Evolutionary conservation across 2,888 invertebrate species (phyloP).

Genomic region (Sialis lutaria): DNA sequence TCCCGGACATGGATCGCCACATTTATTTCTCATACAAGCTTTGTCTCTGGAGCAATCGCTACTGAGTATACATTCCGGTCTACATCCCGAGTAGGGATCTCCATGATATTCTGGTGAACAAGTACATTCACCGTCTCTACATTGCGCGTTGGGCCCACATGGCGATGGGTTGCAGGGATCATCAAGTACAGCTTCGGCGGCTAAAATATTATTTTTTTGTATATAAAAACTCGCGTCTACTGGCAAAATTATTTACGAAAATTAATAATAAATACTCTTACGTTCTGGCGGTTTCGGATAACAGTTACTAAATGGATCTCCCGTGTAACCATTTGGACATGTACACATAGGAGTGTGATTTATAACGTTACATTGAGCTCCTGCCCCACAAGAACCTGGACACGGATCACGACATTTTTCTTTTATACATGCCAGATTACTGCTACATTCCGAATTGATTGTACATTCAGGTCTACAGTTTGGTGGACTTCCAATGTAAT

Average conservation of each 20-base stretch:
- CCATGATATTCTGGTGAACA: conserved; percentile 62
- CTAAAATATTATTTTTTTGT: conserved; percentile 17
- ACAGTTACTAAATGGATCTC: conserved; percentile 67
- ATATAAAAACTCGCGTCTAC: not conserved
- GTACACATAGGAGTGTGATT: conserved; percentile 72
- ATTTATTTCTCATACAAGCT: conserved; percentile 64
- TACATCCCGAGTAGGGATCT: conserved; percentile 58
- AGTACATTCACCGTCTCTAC: conserved; percentile 53
- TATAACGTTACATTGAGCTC: conserved; percentile 60
- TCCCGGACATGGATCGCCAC: conserved; percentile 70
- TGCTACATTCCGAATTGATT: conserved; percentile 64
- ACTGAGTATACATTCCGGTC: conserved; percentile 67
- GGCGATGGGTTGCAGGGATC: conserved; percentile 48
- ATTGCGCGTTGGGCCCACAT: conserved; percentile 62
- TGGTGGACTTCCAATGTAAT: conserved; percentile 60
- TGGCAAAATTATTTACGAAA: not conserved
- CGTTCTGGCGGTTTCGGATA: conserved; percentile 26
- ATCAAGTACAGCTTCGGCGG: conserved; percentile 19
- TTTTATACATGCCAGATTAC: conserved; percentile 62
- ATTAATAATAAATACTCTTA: not conserved
- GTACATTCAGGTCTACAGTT: conserved; percentile 72
- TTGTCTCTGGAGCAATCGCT: conserved; percentile 59
- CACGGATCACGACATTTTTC: conserved; percentile 71
- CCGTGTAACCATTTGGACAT: conserved; percentile 53
- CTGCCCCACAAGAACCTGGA: conserved; percentile 61